phyloP scores from a whole-genome alignment of 2,888 invertebrate genomes.

The Melinaea menophilus region DNA sequence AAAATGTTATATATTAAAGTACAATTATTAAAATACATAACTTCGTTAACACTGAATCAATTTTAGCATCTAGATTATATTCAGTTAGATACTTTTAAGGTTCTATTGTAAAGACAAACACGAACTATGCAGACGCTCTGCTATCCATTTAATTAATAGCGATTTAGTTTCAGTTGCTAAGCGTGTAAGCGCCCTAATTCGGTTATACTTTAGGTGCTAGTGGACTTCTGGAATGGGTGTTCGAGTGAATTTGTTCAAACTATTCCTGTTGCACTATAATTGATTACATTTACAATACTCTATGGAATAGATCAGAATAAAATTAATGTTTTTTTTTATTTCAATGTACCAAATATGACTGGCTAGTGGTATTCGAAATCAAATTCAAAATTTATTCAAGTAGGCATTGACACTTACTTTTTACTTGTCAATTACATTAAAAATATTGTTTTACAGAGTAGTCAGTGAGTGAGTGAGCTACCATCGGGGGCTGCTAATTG shows the following conservation, averaged over 20 bases:
- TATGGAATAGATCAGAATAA: too few relatives aligned
- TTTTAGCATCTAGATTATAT: slow-evolving; percentile 13
- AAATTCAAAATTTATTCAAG: too few relatives aligned
- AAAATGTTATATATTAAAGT: not conserved
- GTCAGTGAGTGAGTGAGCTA: too few relatives aligned
- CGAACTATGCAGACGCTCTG: slow-evolving; percentile 57
- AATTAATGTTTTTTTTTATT: too few relatives aligned
- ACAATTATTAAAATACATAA: too few relatives aligned
- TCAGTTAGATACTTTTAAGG: slow-evolving; percentile 35
- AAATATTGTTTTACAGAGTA: too few relatives aligned
- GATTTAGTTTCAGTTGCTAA: slow-evolving; percentile 44
- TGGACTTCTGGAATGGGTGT: slow-evolving; percentile 11
- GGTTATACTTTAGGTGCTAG: slow-evolving; percentile 13
- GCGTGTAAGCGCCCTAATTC: slow-evolving; percentile 30
- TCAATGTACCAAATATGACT: too few relatives aligned
- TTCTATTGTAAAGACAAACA: slow-evolving; percentile 49
- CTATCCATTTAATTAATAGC: slow-evolving; percentile 56
- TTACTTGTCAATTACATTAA: too few relatives aligned
- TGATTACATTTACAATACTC: too few relatives aligned
- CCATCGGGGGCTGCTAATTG: too few relatives aligned
- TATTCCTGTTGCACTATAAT: not conserved
- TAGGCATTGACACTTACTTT: too few relatives aligned
- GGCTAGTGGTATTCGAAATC: too few relatives aligned
- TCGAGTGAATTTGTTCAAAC: slow-evolving; percentile 9
- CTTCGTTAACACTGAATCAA: not conserved